These are phyloP conservation scores for Dastarcus helophoroides DNA, from an alignment of 2,888 invertebrate species.

Conservation along the genomic window DNA sequence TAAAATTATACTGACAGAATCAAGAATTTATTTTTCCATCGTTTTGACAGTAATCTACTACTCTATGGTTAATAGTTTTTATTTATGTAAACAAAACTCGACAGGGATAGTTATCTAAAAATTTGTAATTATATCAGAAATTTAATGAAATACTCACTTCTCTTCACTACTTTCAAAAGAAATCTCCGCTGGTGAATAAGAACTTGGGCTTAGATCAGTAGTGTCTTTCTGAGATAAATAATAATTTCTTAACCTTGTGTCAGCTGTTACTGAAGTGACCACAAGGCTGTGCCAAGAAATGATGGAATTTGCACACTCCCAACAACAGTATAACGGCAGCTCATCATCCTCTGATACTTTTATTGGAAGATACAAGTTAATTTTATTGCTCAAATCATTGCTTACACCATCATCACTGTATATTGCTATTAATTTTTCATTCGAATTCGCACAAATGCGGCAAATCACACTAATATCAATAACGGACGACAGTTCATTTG, in stretches of 20 bases:
- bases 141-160: no score
- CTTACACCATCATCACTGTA: constrained; percentile 49
- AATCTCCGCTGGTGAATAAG: no score
- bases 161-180: no score
- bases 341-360: constrained; percentile 42
- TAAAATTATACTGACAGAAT: no score
- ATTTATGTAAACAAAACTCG: no score
- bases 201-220: no score
- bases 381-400: constrained; percentile 48
- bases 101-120: no score
- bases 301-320: constrained; percentile 51
- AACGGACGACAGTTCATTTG: no score
- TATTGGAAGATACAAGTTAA: constrained; percentile 53
- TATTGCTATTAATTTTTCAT: constrained; percentile 42
- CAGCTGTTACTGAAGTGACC: constrained; percentile 44
- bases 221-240: constrained; percentile 11
- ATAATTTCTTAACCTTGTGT: constrained; percentile 35
- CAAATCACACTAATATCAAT: constrained; percentile 14
- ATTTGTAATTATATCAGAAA: no score
- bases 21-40: no score
- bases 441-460: constrained; percentile 25
- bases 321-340: constrained; percentile 51
- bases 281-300: constrained; percentile 53
- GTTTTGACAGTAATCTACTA: no score
- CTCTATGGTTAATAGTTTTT: no score